These are phyloP conservation scores for Pseudomugil tenellus DNA, from an alignment of 2,797 vertebrate genomes.

Conservation along the genomic window DNA sequence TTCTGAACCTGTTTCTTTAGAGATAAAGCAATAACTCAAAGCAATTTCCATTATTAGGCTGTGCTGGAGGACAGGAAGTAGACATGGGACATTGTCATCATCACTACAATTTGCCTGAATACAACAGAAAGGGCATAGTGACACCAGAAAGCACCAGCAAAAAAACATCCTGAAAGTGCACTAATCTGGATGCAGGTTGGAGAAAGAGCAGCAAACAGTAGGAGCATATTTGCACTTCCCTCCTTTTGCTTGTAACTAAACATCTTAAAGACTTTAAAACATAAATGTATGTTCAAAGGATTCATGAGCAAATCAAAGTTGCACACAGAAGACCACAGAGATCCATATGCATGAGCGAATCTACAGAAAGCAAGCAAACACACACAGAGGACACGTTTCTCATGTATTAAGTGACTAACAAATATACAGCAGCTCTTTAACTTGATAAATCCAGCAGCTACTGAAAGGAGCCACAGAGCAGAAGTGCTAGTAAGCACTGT, in stretches of 20 bases:
- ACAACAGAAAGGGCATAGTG: conserved; percentile 48
- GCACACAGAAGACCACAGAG: conserved; percentile 56
- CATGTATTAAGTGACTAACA: conserved; percentile 30
- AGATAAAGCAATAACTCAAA: conserved; percentile 58
- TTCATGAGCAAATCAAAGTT: conserved; percentile 68
- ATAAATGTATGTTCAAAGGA: conserved; percentile 50
- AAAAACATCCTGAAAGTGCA: conserved; percentile 38
- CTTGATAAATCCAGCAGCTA: conserved; percentile 40
- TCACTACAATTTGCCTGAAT: conserved; percentile 50
- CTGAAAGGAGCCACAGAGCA: conserved; percentile 40
- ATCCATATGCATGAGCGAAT: conserved; percentile 52
- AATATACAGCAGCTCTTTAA: conserved; percentile 22
- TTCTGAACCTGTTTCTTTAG: conserved; percentile 47
- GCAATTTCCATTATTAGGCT: conserved; percentile 61
- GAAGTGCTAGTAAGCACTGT: conserved; percentile 54
- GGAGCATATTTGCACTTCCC: conserved; percentile 22
- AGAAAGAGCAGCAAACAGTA: conserved; percentile 59
- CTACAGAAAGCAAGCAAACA: conserved; percentile 56
- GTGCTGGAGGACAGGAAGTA: conserved; percentile 55
- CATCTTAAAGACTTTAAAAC: conserved; percentile 44
- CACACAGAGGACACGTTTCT: conserved; percentile 40
- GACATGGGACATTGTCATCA: conserved; percentile 54
- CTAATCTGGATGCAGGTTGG: conserved; percentile 59
- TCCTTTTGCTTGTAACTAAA: conserved; percentile 38
- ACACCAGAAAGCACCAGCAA: conserved; percentile 44